Evolutionary conservation across 2,797 vertebrate genomes (phyloP).

Genomic region (Sternarchorhynchus goeldii): DNA sequence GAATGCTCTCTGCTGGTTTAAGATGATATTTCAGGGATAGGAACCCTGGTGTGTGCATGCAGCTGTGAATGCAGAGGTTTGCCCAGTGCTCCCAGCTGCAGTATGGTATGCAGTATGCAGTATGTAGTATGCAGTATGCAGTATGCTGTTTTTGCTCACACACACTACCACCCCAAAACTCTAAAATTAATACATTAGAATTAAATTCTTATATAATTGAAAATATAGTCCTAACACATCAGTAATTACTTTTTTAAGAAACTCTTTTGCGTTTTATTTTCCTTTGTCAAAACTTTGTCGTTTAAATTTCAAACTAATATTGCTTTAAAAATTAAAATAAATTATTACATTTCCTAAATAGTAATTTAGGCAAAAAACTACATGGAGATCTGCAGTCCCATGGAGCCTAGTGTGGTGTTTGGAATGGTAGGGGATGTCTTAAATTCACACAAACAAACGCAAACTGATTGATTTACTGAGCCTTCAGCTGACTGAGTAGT

Average conservation of each 20-base stretch:
- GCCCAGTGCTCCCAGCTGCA: background rate
- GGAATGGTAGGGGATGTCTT: background rate
- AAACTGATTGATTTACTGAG: constrained; percentile 10
- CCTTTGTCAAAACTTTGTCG: background rate
- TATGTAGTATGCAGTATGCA: too few species aligned
- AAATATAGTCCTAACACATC: too few species aligned
- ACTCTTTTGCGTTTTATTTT: background rate
- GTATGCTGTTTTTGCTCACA: too few species aligned
- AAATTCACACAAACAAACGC: constrained; percentile 41
- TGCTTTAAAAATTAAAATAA: background rate
- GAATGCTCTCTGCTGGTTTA: background rate
- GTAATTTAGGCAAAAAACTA: constrained; percentile 43
- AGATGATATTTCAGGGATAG: background rate
- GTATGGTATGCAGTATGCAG: too few species aligned
- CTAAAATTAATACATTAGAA: too few species aligned
- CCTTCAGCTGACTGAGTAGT: background rate
- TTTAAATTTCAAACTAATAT: too few species aligned
- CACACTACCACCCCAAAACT: too few species aligned
- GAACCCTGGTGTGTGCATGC: background rate
- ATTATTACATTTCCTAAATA: constrained; percentile 15
- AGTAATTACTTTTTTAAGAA: background rate
- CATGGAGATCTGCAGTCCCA: constrained; percentile 47
- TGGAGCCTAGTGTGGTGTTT: background rate
- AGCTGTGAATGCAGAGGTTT: background rate
- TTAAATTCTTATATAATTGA: too few species aligned